Percentiles rank a stretch among this genome's conserved stretches.
phyloP scores from a whole-genome alignment of 2,113 vertebrate genomes.

The Phaethornis superciliosus region DNA sequence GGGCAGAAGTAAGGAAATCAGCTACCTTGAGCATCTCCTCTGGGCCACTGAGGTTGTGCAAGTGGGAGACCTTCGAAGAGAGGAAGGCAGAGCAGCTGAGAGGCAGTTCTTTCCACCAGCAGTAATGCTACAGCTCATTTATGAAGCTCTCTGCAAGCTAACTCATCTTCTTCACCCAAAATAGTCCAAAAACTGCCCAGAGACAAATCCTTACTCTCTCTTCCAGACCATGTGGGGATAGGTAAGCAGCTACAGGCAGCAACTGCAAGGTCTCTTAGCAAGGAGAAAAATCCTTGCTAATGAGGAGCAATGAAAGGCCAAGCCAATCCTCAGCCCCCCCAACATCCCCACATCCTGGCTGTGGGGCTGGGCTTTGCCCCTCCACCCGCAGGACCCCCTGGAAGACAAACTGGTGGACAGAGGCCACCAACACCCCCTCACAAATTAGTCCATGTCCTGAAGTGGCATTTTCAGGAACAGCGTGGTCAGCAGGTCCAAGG shows the following conservation, averaged over 20 bases:
- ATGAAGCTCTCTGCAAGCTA: neutral
- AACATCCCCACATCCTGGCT: fast-evolving
- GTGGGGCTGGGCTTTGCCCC: neutral
- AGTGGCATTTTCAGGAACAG: too few relatives aligned
- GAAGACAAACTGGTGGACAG: neutral
- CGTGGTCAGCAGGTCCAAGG: too few relatives aligned
- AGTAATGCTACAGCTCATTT: neutral
- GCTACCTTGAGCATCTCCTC: neutral
- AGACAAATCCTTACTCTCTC: neutral
- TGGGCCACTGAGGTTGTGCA: neutral
- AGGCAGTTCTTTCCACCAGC: neutral
- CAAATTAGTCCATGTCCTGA: neutral
- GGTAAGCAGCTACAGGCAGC: neutral
- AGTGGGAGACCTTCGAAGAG: neutral
- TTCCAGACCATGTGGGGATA: neutral
- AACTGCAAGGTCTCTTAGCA: neutral
- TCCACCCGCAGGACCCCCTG: neutral
- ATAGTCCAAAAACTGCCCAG: neutral
- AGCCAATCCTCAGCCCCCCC: neutral
- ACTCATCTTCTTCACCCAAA: neutral
- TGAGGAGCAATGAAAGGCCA: neutral
- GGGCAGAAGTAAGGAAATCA: neutral
- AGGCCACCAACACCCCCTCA: neutral
- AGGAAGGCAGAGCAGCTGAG: neutral
- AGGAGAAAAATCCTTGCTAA: neutral